Conservation (phyloP, 2,797 vertebrate genomes). For the Pipistrellus pygmaeus region DNA sequence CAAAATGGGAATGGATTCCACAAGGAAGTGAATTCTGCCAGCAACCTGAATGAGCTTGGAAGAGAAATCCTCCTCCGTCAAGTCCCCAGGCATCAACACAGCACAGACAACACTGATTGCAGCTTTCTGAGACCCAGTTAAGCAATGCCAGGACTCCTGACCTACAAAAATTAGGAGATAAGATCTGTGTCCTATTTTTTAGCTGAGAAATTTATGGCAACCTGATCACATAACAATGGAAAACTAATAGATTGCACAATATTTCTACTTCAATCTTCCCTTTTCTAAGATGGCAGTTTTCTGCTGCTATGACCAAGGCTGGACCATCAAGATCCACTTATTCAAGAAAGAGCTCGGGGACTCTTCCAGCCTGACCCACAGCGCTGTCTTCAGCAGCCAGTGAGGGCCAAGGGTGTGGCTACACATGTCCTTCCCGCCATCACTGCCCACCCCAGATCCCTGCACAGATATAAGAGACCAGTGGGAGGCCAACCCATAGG, state of each 20-base stretch:
- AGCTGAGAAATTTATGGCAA: background rate
- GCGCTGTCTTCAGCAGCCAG: background rate
- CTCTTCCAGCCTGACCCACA: background rate
- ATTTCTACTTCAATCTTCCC: background rate
- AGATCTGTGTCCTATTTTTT: background rate
- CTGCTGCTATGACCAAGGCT: background rate
- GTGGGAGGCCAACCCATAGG: no score
- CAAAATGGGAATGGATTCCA: background rate
- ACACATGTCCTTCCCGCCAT: background rate
- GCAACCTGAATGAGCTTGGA: background rate
- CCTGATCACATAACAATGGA: background rate
- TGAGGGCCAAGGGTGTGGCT: background rate
- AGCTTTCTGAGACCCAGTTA: background rate
- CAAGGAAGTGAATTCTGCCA: background rate
- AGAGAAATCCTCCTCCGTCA: background rate
- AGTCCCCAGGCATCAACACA: background rate
- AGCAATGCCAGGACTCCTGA: background rate
- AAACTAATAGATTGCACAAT: background rate
- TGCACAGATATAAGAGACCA: background rate
- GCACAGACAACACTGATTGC: no score
- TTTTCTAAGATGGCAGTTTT: slow-evolving; percentile 65
- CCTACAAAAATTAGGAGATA: background rate
- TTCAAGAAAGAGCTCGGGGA: background rate
- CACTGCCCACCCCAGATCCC: no score
- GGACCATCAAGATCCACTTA: background rate